Evolutionary conservation across 1,140 invertebrate genomes (phyloP), one percentile per base, ranked within the genome.

Genomic region (Lucilia sericata): DNA sequence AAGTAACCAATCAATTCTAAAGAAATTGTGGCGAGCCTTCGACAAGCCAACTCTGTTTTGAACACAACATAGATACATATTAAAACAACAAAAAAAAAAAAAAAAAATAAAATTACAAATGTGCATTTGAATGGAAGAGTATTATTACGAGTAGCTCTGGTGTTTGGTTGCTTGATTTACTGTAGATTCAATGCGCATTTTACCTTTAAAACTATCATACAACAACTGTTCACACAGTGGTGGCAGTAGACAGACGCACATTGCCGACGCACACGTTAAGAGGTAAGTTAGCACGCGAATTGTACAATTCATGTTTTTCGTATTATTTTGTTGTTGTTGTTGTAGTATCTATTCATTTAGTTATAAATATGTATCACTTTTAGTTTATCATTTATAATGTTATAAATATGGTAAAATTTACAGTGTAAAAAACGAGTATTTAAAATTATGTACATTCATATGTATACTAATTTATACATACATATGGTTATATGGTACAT

Each of bases 381-480:
- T 55, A 14, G 12, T 55, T 55, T 55, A n/a, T 14, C 17, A 17
- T 55, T 55, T 55, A 55, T 55, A 55, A 55, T 12, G 4, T 55
- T 42, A 42, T 42, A 42, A 42, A 42, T 42, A 42, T 42, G 42
- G 42, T 42, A 42, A 42, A 55, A 55, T 14, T 12, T 55, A 12
- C 51, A 55, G 51, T 55, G 51, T n/a, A 55, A 55, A n/a, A 55
- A 55, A 55, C 51, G 51, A 55, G 51, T 55, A 55, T 55, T 55
- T 55, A 55, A 55, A 42, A 42, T 42, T 55, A 55, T 55, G 51
- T 55, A 55, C 51, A n/a, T 42, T 36, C 8, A 55, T 55, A 55
- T 55, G 14, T 0, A 55, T 55, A 55, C 42, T 30, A 30, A 30
- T 30, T 30, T 30, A 30, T 30, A 30, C 25, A 30, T 30, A n/a